phyloP scores from a whole-genome alignment of 2,113 vertebrate genomes.

The Formicarius rufipectus region DNA sequence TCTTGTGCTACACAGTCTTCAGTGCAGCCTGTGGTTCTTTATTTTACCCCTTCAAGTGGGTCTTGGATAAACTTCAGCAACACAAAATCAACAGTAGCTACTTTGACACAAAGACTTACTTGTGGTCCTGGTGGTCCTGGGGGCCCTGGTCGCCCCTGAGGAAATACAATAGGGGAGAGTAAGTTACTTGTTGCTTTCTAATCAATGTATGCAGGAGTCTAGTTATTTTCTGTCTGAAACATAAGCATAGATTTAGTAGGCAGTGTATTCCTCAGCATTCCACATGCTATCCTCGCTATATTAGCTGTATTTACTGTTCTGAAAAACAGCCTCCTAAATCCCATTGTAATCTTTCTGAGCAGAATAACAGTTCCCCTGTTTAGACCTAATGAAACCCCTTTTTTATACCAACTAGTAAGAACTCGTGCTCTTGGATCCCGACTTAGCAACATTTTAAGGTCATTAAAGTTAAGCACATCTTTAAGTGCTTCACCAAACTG shows the following conservation, averaged over 20 bases:
- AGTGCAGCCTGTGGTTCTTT: background rate
- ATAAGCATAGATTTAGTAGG: background rate
- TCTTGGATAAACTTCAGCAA: background rate
- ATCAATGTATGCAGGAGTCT: background rate
- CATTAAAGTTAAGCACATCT: background rate
- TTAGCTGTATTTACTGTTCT: background rate
- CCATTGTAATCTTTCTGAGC: background rate
- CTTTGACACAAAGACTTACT: constrained; percentile 74
- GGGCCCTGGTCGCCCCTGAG: constrained; percentile 84
- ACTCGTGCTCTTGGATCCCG: background rate
- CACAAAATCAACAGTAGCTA: background rate
- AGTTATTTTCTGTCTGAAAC: background rate
- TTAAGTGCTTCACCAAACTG: background rate
- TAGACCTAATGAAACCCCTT: background rate
- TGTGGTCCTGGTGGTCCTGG: constrained; percentile 82
- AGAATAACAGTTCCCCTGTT: background rate
- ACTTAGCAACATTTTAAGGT: background rate
- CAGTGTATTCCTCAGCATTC: background rate
- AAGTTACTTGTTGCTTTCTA: background rate
- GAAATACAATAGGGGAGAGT: constrained; percentile 21
- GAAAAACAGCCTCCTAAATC: background rate
- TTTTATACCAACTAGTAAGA: background rate
- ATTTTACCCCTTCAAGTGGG: background rate
- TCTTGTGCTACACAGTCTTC: background rate
- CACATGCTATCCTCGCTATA: background rate